Conservation (phyloP, 2,113 vertebrate species). For the Thymallus thymallus region DNA sequence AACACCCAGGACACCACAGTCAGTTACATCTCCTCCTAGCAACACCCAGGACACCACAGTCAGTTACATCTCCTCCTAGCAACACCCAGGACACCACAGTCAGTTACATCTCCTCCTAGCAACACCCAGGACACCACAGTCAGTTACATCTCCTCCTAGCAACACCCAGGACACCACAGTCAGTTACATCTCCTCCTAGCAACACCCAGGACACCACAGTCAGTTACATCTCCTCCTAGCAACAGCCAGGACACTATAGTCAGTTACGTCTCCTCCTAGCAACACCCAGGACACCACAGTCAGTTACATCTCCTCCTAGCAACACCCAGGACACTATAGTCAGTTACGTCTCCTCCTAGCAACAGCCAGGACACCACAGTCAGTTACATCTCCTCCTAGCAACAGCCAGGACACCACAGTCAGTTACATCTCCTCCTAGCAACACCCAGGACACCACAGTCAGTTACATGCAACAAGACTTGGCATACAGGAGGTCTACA, state of each 20-base stretch:
- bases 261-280: conserved; percentile 86
- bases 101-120: conserved; percentile 85
- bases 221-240: conserved; percentile 85
- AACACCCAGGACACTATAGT: no score
- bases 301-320: conserved; percentile 85
- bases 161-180: no score
- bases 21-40: conserved; percentile 85
- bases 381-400: conserved; percentile 85
- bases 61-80: conserved; percentile 85
- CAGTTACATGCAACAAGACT: conserved; percentile 1
- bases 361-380: no score
- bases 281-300: no score
- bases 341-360: conserved; percentile 86
- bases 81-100: no score
- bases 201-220: no score
- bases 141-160: conserved; percentile 85
- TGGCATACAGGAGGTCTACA: no score
- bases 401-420: no score
- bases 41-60: no score
- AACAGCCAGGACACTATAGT: no score
- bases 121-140: no score
- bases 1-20: no score
- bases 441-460: neutral
- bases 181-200: conserved; percentile 85
- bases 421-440: conserved; percentile 85